Base-by-base conservation (phyloP, 2,113 vertebrate species). In the Artemisiospiza belli region DNA sequence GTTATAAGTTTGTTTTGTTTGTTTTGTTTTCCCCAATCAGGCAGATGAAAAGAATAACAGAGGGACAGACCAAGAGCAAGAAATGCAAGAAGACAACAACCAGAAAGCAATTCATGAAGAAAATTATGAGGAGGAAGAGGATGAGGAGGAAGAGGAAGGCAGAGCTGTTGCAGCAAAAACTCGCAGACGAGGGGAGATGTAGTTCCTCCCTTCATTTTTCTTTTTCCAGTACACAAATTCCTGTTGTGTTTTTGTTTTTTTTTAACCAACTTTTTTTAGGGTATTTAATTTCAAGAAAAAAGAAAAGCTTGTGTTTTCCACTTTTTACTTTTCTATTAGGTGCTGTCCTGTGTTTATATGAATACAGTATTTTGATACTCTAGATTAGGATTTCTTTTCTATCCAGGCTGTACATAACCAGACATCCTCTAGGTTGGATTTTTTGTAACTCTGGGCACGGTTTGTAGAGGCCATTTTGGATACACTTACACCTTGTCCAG, bases 121-220 rank as follows among this genome's bases (percentile, higher is more conserved):
- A 28, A 98, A 99, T 39, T 99, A 99, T 3, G 98, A 99, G 41
- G 99, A 99, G 39, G 99, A 99, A 6, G 98, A 99, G 4, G 98
- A 99, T 10, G 99, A 98, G 2, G 99, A 98, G 6, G 99, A 98
- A 5, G 98, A 98, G 4, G 98, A 98, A 1, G 96, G 96, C 18
- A 98, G 92, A 4, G 98, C 96, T 37, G 69, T 35, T 21, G 97
- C 97, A 66, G 98, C 98, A 97, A 98, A 98, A 51, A 97, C 98
- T 23, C 98, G 89, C 30, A 98, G 98, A 61, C 98, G 98, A 81
- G 98, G 98, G 15, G 99, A 99, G 94, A 99, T 99, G 99, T 99
- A 98, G 97, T 62, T 9, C 10, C 35, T 79, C 44, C 25, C n/a
- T 62, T 62, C 7, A 21, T 57, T 78, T 35, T n/a, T 37, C 28